Evolutionary conservation across 1,140 invertebrate species (phyloP).

Genomic region (Mamestra configurata): DNA sequence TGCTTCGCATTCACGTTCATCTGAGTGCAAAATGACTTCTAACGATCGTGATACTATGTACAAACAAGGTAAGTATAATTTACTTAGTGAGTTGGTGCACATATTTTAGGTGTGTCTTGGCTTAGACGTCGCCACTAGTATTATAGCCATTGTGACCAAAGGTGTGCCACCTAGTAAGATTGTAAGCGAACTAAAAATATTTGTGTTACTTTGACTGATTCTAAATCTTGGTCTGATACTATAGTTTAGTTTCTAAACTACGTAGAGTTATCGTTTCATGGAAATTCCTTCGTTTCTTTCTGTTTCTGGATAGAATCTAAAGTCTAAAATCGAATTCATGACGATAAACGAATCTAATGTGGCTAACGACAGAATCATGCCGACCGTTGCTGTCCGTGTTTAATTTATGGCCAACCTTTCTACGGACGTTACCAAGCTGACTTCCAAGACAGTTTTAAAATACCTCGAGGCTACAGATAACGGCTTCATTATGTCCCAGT

Average conservation of each 20-base stretch:
- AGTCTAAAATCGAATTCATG: not conserved
- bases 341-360: constrained; percentile 6
- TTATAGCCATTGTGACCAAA: constrained; percentile 4
- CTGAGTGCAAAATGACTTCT: constrained; percentile 52
- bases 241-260: not conserved
- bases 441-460: constrained; percentile 33
- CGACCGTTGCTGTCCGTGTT: constrained; percentile 7
- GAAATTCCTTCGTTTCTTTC: not conserved
- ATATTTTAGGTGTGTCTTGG: constrained; percentile 55
- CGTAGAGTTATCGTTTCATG: not conserved
- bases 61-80: constrained; percentile 56
- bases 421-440: constrained; percentile 10
- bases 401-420: constrained; percentile 45
- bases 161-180: not conserved
- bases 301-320: not conserved
- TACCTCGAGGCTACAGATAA: constrained; percentile 46
- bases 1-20: constrained; percentile 46
- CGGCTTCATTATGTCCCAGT: constrained; percentile 38
- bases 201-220: not conserved
- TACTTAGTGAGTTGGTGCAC: constrained; percentile 42
- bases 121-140: constrained; percentile 21
- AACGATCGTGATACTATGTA: constrained; percentile 49
- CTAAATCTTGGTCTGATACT: not conserved
- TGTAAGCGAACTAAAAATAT: constrained; percentile 14
- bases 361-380: not conserved